Base-by-base conservation (phyloP, 2,113 vertebrate genomes). In the Rutilus rutilus region DNA sequence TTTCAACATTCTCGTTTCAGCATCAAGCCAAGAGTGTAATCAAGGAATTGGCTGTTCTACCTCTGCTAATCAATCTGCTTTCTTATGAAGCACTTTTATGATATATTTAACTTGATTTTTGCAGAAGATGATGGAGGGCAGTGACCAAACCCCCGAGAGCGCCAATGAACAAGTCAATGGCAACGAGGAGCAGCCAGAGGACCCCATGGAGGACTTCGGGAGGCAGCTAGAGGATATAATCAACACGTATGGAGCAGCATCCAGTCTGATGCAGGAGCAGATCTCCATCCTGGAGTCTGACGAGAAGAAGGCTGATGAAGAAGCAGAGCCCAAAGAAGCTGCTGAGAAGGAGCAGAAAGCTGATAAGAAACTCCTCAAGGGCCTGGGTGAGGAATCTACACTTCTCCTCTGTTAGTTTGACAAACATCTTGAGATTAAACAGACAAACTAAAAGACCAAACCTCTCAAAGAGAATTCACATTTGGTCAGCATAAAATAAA, bases 151-250 rank as follows among this genome's bases (percentile, higher is more conserved):
- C 3, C 30, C 65, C 36, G 89, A 85, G 69, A 88, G 92, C 42
- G 2, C 77, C 62, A 54, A 45, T 47, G 86, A 89, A 11, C 83
- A 88, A 65, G 64, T 82, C 27, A 84, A 73, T 62, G 47, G 75
- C 19, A 82, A 50, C 0, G 90, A 91, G 77, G 89, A 78, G 60
- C 90, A 92, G 85, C 78, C 60, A 1, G n/a, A 50, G 27, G 92
- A 94, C 80, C 90, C 92, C 86, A 94, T 96, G 0, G 95, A 97
- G 85, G 96, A 96, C 90, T 77, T 99, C 89, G 93, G 86, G 77
- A 90, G 86, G 27, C 95, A 96, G 85, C 93, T 99, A 91, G 96
- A 98, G 87, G 96, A 98, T 90, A 99, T 99, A 87, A 94, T 99
- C 87, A 94, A 93, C 81, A 95, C 90, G 0, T 95, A 98, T 0